A percentile compares a stretch with the other conserved stretches of the same genome.
Evolutionary conservation across 2,797 vertebrate genomes (phyloP).

Genomic region (Channallabes apus): DNA sequence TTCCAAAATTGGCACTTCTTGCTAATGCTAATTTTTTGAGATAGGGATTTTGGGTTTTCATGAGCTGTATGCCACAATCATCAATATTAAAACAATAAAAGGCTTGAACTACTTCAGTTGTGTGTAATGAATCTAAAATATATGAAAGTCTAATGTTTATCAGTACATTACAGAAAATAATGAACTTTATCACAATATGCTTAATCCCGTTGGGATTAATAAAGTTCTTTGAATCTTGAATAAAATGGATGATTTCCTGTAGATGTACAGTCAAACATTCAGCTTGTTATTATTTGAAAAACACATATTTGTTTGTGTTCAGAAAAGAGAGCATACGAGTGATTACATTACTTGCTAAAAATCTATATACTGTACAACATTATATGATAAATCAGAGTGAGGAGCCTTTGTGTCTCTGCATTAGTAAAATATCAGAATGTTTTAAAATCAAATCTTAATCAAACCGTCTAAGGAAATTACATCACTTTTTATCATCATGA

Average conservation of each 20-base stretch:
- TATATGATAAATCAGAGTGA: background rate
- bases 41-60: too few relatives aligned
- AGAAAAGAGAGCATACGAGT: background rate
- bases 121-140: too few relatives aligned
- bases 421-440: conserved; percentile 9
- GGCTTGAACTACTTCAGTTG: too few relatives aligned
- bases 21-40: too few relatives aligned
- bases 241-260: conserved; percentile 57
- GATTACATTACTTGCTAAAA: background rate
- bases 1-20: too few relatives aligned
- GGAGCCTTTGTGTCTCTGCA: background rate
- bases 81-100: too few relatives aligned
- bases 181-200: too few relatives aligned
- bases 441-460: background rate
- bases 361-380: background rate
- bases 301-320: conserved; percentile 16
- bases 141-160: too few relatives aligned
- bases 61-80: too few relatives aligned
- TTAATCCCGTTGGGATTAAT: background rate
- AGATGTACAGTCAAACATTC: conserved; percentile 47
- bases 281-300: conserved; percentile 37
- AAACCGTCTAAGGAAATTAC: conserved; percentile 27
- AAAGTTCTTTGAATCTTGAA: conserved; percentile 29
- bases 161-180: too few relatives aligned
- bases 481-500: conserved; percentile 14